A percentile compares a stretch with the other conserved stretches of the same genome.
phyloP scores from a whole-genome alignment of 2,113 vertebrate species.

The Brienomyrus longianalis region DNA sequence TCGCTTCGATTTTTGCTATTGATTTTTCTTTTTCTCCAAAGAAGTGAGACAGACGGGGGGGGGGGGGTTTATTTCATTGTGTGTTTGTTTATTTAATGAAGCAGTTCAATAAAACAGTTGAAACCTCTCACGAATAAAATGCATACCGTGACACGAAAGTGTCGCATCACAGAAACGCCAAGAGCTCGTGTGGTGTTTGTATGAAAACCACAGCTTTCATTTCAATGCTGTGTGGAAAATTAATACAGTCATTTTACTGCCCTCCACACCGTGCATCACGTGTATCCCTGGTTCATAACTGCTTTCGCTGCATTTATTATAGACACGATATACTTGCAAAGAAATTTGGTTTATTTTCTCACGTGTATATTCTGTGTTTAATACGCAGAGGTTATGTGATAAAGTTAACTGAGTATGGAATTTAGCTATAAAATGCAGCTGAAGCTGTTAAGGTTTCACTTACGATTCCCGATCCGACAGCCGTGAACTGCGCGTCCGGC shows the following conservation, averaged over 20 bases:
- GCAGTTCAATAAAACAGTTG: not conserved
- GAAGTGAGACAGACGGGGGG: not conserved
- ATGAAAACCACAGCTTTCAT: not conserved
- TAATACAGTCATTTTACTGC: not conserved
- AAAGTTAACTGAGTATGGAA: not conserved
- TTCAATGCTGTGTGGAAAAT: not conserved
- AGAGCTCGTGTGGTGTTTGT: not conserved
- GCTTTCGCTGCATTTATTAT: not conserved
- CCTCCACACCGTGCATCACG: not conserved
- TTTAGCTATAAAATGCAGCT: not conserved
- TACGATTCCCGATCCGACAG: not conserved
- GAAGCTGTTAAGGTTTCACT: not conserved
- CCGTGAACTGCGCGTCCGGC: not conserved
- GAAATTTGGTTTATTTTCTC: not conserved
- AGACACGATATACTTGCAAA: not conserved
- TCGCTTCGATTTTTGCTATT: constrained; percentile 8
- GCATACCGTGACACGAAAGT: not conserved
- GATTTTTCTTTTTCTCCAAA: constrained; percentile 1
- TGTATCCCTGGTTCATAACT: not conserved
- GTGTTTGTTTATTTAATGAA: constrained; percentile 12
- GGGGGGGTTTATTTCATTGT: not conserved
- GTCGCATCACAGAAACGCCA: not conserved
- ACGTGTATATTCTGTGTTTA: not conserved
- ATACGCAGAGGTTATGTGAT: not conserved
- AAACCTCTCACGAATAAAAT: not conserved